Base-by-base conservation (phyloP, 2,888 invertebrate genomes). In the Penaeus monodon region DNA sequence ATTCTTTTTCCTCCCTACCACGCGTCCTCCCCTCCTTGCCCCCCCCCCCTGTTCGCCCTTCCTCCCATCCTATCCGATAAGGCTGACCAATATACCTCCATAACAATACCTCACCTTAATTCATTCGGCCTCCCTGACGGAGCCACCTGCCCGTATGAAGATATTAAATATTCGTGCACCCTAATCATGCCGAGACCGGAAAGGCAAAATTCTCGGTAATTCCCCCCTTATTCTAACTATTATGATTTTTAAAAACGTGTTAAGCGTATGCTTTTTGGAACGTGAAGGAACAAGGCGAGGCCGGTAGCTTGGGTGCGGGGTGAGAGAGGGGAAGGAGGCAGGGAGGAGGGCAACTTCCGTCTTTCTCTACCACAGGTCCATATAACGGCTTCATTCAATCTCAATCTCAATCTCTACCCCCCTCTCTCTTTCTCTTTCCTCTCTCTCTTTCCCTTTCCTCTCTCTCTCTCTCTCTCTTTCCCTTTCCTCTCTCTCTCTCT, bases 301-400 rank as follows among this genome's bases (percentile, higher is more conserved):
- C 57, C 14, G 14, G 14, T 57, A 57, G 57, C 1, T 57, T 17
- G 17, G 57, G 57, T 57, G 17, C 17, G 57, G 57, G 17, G 17
- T 17, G 57, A 20, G 57, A 4, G 17, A 17, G 57, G 57, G 57
- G 57, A 76, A 44, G n/a, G 44, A 44, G n/a, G 33, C 0, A 68
- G 68, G n/a, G 7, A 27, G 8, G 70, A 20, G 2, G 70, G 14
- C 17, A 1, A 70, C 12, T 27, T 57, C 63, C 78, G 27, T n/a
- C 63, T 63, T 78, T 78, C 78, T 78, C 27, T 78, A 38, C n/a
- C 78, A 49, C 78, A n/a, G 57, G 44, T 78, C 78, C 49, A 22
- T 22, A 49, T 24, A 57, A 38, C 44, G 24, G 74, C 74, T 74
- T 33, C 33, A 74, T 74, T 74, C 74, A 74, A 33, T 22, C 22